Conservation (phyloP, 1,140 invertebrate genomes). For the Zeugodacus cucurbitae region DNA sequence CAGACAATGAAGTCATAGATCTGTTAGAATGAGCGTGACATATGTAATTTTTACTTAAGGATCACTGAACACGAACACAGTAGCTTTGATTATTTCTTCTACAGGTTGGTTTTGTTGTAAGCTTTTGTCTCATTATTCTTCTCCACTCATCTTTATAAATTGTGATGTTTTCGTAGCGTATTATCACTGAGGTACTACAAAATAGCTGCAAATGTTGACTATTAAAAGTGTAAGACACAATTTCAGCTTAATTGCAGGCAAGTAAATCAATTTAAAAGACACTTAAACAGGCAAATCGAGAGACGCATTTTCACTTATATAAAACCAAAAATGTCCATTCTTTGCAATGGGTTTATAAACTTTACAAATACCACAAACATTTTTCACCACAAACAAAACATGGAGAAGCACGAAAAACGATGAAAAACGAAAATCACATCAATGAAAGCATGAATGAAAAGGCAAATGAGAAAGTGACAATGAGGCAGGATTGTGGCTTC, state of each 20-base stretch:
- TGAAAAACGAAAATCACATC: not conserved
- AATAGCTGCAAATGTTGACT: not conserved
- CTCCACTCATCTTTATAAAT: not conserved
- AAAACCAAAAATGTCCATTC: not conserved
- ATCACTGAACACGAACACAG: no score
- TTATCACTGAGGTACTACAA: no score
- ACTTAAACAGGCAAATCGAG: not conserved
- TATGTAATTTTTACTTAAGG: not conserved
- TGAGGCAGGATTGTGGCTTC: not conserved
- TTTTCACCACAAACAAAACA: not conserved
- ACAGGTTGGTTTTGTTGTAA: no score
- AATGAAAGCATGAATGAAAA: no score
- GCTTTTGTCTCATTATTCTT: not conserved
- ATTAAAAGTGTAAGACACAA: not conserved
- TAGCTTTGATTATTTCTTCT: no score
- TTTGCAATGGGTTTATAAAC: not conserved
- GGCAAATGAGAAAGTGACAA: no score
- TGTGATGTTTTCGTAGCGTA: not conserved
- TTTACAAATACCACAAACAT: not conserved
- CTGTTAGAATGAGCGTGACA: not conserved
- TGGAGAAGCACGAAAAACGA: not conserved
- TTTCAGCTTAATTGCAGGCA: not conserved
- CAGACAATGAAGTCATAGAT: no score
- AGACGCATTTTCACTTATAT: no score
- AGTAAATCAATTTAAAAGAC: not conserved